These are phyloP conservation scores for Caradrina kadenii DNA, from an alignment of 2,888 invertebrate species.

Conservation along the genomic window DNA sequence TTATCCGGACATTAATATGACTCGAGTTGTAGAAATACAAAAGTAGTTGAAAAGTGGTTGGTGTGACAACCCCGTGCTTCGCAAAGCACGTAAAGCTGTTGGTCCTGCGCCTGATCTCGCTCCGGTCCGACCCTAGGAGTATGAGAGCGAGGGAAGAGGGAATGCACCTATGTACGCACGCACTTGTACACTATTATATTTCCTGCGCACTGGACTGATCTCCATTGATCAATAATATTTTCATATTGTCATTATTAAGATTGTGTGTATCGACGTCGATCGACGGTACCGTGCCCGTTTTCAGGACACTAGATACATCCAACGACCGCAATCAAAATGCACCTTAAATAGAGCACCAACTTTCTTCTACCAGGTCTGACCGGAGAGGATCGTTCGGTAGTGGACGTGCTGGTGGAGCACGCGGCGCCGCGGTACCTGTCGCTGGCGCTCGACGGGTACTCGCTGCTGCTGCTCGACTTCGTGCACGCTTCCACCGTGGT, in stretches of 20 bases:
- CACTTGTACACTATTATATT: background rate
- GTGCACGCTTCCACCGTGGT: constrained; percentile 97
- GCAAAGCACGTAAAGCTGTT: background rate
- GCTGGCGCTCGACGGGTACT: constrained; percentile 96
- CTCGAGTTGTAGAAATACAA: too few species aligned
- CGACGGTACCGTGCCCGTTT: too few species aligned
- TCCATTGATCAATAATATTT: background rate
- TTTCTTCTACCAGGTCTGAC: constrained; percentile 87
- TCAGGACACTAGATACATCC: too few species aligned
- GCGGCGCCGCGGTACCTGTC: constrained; percentile 97
- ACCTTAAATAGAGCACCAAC: background rate
- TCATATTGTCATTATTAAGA: too few species aligned
- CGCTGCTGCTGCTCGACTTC: constrained; percentile 96
- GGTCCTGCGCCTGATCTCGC: background rate
- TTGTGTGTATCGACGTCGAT: too few species aligned
- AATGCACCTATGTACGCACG: background rate
- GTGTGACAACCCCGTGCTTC: too few species aligned
- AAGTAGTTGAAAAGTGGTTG: too few species aligned
- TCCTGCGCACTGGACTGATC: background rate
- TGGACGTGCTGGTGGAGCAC: constrained; percentile 94
- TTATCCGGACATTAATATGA: background rate
- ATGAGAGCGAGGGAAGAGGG: background rate
- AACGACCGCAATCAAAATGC: too few species aligned
- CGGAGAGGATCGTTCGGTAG: constrained; percentile 93
- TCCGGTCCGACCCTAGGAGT: background rate